Percentiles rank a stretch among this genome's conserved stretches.
Conservation (phyloP, 2,888 invertebrate genomes). For the Helleia helle region DNA sequence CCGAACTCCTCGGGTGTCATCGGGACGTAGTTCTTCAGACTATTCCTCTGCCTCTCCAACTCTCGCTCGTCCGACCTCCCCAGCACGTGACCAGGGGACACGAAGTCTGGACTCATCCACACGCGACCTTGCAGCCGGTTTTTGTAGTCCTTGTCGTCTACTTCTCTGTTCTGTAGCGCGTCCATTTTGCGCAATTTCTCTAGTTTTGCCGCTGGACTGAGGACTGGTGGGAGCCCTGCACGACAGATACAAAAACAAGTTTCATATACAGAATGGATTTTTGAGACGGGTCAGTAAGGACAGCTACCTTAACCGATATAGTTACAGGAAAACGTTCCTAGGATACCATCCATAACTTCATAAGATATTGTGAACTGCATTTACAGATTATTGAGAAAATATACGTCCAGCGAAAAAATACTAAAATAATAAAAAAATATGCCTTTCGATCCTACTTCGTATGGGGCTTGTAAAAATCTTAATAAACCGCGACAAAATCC, state of each 20-base stretch:
- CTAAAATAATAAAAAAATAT: too few species aligned
- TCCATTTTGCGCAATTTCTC: slow-evolving; percentile 69
- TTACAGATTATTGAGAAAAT: too few species aligned
- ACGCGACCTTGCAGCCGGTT: slow-evolving; percentile 28
- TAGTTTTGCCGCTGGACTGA: slow-evolving; percentile 42
- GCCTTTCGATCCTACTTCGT: too few species aligned
- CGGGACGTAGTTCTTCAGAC: slow-evolving; percentile 37
- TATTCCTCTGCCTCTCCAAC: slow-evolving; percentile 23
- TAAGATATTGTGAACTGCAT: too few species aligned
- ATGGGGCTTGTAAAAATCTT: too few species aligned
- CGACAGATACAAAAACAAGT: slow-evolving; percentile 9
- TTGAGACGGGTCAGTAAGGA: too few species aligned
- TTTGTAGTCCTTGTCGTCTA: slow-evolving; percentile 28
- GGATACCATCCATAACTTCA: too few species aligned
- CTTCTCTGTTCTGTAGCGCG: slow-evolving; percentile 41
- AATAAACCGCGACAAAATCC: too few species aligned
- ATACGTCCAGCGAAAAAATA: too few species aligned
- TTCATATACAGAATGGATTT: too few species aligned
- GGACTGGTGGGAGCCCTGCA: slow-evolving; percentile 38
- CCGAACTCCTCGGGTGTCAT: slow-evolving; percentile 50
- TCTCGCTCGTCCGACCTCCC: slow-evolving; percentile 16
- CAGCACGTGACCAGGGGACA: slow-evolving; percentile 19
- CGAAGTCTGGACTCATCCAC: slow-evolving; percentile 19
- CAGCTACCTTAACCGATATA: too few species aligned
- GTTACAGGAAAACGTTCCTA: too few species aligned